These are phyloP conservation scores for Alloscopus bannaensis DNA, from an alignment of 2,888 invertebrate genomes.

Conservation along the genomic window DNA sequence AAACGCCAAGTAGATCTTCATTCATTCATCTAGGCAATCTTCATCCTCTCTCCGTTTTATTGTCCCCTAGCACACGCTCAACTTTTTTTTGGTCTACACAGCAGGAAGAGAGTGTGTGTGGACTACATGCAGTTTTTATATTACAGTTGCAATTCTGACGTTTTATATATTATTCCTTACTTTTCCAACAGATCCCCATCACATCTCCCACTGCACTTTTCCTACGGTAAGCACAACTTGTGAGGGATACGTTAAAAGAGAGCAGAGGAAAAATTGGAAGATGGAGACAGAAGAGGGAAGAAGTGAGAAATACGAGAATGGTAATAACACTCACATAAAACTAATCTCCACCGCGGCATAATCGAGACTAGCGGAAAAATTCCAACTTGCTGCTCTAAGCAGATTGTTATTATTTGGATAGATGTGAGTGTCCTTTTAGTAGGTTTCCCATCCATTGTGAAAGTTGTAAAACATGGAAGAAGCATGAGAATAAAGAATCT, in stretches of 20 bases:
- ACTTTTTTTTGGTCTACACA: constrained; percentile 5
- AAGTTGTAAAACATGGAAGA: constrained; percentile 24
- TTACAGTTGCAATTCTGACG: constrained; percentile 44
- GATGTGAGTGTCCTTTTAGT: neutral
- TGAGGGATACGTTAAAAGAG: neutral
- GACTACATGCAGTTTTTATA: constrained; percentile 25
- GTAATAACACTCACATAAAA: constrained; percentile 61
- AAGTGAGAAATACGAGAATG: constrained; percentile 58
- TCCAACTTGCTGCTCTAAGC: constrained; percentile 44
- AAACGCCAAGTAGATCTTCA: constrained; percentile 57
- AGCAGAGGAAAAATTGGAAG: neutral
- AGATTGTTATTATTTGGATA: constrained; percentile 36
- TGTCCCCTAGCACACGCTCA: constrained; percentile 33
- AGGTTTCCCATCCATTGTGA: neutral
- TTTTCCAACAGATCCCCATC: constrained; percentile 6
- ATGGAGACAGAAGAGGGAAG: constrained; percentile 33
- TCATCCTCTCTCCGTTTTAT: constrained; percentile 52
- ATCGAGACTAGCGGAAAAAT: constrained; percentile 25
- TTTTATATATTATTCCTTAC: constrained; percentile 21
- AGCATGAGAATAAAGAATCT: constrained; percentile 53
- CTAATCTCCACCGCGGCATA: constrained; percentile 39
- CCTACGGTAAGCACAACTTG: neutral
- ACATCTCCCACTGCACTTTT: neutral
- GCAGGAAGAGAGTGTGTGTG: constrained; percentile 14
- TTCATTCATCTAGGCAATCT: constrained; percentile 53